phyloP scores from a whole-genome alignment of 64 coral and sea anemone genomes.

The Pocillopora verrucosa region DNA sequence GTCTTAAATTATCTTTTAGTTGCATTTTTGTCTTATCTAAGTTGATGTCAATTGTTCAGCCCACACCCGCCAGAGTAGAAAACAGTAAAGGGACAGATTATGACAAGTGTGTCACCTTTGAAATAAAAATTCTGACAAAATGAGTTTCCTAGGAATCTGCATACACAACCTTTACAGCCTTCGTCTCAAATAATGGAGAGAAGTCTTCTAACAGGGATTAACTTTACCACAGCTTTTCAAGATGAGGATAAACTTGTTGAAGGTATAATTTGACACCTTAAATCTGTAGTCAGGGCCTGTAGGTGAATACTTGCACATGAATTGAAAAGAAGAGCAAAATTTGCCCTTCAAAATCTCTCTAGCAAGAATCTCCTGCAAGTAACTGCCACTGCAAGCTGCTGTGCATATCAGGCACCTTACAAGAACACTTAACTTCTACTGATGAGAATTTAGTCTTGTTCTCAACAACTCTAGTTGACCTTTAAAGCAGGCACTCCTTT shows the following conservation, averaged over 20 bases:
- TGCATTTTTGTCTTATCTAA: too few relatives aligned
- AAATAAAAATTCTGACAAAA: neutral
- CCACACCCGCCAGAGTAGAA: too few relatives aligned
- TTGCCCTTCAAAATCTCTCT: too few relatives aligned
- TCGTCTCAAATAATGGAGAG: neutral
- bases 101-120: neutral
- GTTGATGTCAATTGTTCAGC: too few relatives aligned
- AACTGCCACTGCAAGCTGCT: too few relatives aligned
- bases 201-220: slow-evolving; percentile 39
- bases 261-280: slow-evolving; percentile 31
- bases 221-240: slow-evolving; percentile 64
- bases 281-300: neutral
- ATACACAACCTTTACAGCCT: slow-evolving; percentile 12
- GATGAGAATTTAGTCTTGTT: too few relatives aligned
- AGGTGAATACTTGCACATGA: neutral
- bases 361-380: too few relatives aligned
- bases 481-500: too few relatives aligned
- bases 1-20: too few relatives aligned
- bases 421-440: too few relatives aligned
- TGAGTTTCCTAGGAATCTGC: slow-evolving; percentile 7
- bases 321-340: neutral
- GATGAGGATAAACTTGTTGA: slow-evolving; percentile 77
- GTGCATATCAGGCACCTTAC: too few relatives aligned
- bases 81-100: neutral
- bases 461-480: too few relatives aligned